Evolutionary conservation across 1,140 invertebrate species (phyloP), one percentile per base, ranked within the genome.

Genomic region (Sycophila sp.): DNA sequence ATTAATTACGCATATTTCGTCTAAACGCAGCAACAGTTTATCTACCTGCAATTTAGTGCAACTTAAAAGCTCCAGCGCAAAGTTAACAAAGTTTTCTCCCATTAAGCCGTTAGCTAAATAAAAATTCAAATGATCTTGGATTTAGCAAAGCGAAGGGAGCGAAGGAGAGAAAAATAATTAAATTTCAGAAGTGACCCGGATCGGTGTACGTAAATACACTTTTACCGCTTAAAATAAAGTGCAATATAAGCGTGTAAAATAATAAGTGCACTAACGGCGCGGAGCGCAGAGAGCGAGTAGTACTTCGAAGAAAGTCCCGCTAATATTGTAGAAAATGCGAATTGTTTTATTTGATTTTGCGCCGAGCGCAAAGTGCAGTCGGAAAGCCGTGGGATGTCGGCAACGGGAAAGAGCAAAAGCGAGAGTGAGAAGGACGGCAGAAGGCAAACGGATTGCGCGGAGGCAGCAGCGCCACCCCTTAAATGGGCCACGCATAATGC

Each of bases 401-500:
- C 58, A 34, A 62, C 69, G 70, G 73, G 71, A 68, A 22, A 42
- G 7, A 17, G 38, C 7, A n/a, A 17, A 7, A 28, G 24, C 1
- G 34, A 30, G 38, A 7, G 6, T 28, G 38, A 8, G 38, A 38
- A 38, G 38, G 15, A 58, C 2, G 2, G 19, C 4, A n/a, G 11
- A 58, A 2, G 15, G 40, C 1, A 58, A 38, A 55, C 5, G 55
- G 19, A 24, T 38, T 11, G 56, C 70, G 69, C 69, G 71, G 49
- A 24, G 65, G 66, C 63, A 72, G 72, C 74, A 68, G 71, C 8
- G 24, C 51, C 47, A 69, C n/a, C 73, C 72, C 79, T 80, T 81
- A 81, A 84, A 82, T 83, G 80, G 78, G 68, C 76, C 77, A 78
- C 72, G 75, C 69, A 80, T 81, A 83, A 83, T 76, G 71, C 59